These are phyloP conservation scores for Micropoecilia bifurca DNA, from an alignment of 2,797 vertebrate species.

Conservation along the genomic window DNA sequence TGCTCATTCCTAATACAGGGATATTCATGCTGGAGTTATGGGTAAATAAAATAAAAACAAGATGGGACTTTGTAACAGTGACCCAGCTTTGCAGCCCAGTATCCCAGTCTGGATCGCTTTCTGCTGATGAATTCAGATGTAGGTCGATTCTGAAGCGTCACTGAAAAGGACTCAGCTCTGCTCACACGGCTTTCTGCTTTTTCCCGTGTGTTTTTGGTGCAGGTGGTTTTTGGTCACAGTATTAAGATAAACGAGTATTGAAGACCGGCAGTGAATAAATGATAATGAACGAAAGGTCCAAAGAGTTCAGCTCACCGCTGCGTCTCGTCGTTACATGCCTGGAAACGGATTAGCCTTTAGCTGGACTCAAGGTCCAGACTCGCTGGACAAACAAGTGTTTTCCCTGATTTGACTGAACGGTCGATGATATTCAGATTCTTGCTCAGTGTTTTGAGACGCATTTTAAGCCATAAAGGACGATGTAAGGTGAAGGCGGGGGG, in stretches of 20 bases:
- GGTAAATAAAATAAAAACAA: background rate
- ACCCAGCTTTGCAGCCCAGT: background rate
- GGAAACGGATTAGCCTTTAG: background rate
- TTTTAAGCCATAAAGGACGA: slow-evolving; percentile 75
- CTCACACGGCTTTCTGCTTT: background rate
- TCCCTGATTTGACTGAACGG: slow-evolving; percentile 36
- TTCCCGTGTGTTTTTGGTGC: background rate
- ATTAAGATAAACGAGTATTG: background rate
- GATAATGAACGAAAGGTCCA: background rate
- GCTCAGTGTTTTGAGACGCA: slow-evolving; percentile 53
- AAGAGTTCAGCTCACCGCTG: background rate
- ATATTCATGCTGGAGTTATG: background rate
- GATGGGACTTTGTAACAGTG: background rate
- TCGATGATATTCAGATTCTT: slow-evolving; percentile 55
- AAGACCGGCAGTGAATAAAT: background rate
- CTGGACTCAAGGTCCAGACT: background rate
- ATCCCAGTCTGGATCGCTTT: background rate
- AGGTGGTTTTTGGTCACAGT: background rate
- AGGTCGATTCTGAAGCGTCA: slow-evolving; percentile 2
- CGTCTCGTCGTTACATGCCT: background rate
- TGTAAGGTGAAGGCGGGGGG: slow-evolving; percentile 43
- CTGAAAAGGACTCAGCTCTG: background rate
- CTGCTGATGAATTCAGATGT: background rate
- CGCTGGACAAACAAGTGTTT: slow-evolving; percentile 36
- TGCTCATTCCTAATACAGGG: background rate